A percentile compares a stretch with the other conserved stretches of the same genome.
phyloP scores from a whole-genome alignment of 2,888 invertebrate species.

The Neocrepidodera transversa region DNA sequence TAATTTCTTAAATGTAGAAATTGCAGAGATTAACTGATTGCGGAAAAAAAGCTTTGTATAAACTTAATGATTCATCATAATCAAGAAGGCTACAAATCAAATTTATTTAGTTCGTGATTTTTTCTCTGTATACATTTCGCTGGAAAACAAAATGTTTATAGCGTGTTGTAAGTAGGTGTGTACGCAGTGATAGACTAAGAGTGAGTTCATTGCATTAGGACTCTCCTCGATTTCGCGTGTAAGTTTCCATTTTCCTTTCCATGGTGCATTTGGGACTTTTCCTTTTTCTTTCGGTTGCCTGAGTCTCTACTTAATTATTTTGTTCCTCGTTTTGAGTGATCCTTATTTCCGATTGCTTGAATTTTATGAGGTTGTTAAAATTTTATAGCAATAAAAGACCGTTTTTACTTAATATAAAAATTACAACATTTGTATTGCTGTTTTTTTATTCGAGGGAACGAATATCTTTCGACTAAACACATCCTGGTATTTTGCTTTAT shows the following conservation, averaged over 20 bases:
- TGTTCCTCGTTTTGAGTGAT: constrained; percentile 2
- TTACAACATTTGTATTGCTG: no score
- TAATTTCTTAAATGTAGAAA: no score
- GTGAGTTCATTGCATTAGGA: constrained; percentile 16
- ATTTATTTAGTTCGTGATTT: no score
- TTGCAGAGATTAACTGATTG: no score
- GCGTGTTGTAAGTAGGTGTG: constrained; percentile 15
- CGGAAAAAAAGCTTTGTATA: no score
- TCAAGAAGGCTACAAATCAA: no score
- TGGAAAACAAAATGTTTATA: constrained; percentile 15
- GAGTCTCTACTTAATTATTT: constrained; percentile 5
- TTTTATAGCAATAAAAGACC: neutral
- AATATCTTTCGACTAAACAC: constrained; percentile 1
- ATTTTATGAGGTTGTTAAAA: neutral
- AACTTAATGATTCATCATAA: no score
- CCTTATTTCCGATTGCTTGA: neutral
- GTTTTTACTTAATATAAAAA: no score
- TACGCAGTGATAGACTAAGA: constrained; percentile 13
- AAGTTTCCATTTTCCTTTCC: constrained; percentile 10
- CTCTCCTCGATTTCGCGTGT: constrained; percentile 15
- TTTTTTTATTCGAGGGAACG: no score
- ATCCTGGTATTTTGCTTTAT: constrained; percentile 6
- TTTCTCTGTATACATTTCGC: no score
- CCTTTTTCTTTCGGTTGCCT: constrained; percentile 1
- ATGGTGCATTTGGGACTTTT: constrained; percentile 14